phyloP scores from a whole-genome alignment of 2,888 invertebrate genomes.

The Uropetala carovei region DNA sequence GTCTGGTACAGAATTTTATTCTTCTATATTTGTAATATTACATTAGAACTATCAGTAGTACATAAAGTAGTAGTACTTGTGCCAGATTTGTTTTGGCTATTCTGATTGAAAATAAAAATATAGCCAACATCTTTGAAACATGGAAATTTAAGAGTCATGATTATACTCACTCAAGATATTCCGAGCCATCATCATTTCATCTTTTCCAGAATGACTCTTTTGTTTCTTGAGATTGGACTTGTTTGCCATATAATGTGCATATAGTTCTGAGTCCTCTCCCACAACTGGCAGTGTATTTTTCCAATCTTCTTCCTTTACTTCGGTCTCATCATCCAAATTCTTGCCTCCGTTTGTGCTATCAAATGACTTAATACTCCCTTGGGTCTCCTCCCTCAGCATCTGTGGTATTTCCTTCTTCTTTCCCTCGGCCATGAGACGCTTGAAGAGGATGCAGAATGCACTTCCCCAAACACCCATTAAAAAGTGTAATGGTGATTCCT shows the following conservation, averaged over 20 bases:
- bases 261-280: constrained; percentile 63
- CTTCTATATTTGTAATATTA: too few relatives aligned
- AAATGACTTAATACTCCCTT: constrained; percentile 15
- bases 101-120: too few relatives aligned
- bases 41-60: too few relatives aligned
- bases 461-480: constrained; percentile 75
- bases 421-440: constrained; percentile 73
- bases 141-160: too few relatives aligned
- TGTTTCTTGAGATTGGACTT: constrained; percentile 21
- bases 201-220: neutral
- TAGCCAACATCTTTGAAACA: too few relatives aligned
- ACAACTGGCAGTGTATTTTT: neutral
- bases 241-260: constrained; percentile 52
- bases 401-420: constrained; percentile 69
- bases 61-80: too few relatives aligned
- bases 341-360: neutral
- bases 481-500: constrained; percentile 75
- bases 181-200: constrained; percentile 51
- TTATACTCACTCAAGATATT: neutral
- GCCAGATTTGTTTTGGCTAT: too few relatives aligned
- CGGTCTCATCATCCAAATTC: neutral
- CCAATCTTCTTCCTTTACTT: constrained; percentile 1
- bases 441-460: constrained; percentile 75
- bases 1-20: too few relatives aligned
- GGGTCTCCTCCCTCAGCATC: constrained; percentile 66